phyloP scores from a whole-genome alignment of 2,113 vertebrate species.

The Lycocorax pyrrhopterus region DNA sequence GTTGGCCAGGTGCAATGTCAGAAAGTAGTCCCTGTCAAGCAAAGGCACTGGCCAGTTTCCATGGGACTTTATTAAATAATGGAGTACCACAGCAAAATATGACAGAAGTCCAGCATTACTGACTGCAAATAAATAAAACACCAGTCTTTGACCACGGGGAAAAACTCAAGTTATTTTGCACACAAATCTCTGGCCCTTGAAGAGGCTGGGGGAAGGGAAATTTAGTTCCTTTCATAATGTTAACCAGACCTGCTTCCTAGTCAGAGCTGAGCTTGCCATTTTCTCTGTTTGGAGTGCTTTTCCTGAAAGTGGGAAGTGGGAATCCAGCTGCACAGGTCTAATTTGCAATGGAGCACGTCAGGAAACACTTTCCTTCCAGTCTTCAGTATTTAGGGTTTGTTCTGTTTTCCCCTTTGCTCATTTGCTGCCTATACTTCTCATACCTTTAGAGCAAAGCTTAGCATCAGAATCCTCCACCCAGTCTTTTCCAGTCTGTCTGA shows the following conservation, averaged over 20 bases:
- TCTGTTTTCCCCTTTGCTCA: background rate
- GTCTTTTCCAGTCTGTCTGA: background rate
- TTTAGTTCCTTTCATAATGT: background rate
- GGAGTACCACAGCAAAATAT: background rate
- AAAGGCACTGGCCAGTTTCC: conserved; percentile 12
- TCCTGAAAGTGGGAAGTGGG: background rate
- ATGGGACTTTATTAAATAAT: background rate
- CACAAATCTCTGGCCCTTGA: conserved; percentile 5
- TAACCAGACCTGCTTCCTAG: conserved; percentile 15
- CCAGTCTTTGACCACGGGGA: background rate
- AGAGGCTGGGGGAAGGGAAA: background rate
- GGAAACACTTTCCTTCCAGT: background rate
- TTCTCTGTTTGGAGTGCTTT: background rate
- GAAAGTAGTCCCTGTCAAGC: background rate
- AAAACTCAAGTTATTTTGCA: background rate
- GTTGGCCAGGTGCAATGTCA: conserved; percentile 27
- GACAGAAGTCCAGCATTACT: background rate
- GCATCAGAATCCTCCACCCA: background rate
- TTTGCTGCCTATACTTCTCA: background rate
- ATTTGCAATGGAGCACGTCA: background rate
- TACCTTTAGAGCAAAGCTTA: background rate
- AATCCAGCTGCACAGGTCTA: background rate
- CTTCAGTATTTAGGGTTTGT: background rate
- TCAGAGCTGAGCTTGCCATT: background rate
- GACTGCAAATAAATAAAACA: conserved; percentile 15